A percentile compares a stretch with the other conserved stretches of the same genome.
Conservation (phyloP, 23 tunicate species). For the Ascidia mentula region DNA sequence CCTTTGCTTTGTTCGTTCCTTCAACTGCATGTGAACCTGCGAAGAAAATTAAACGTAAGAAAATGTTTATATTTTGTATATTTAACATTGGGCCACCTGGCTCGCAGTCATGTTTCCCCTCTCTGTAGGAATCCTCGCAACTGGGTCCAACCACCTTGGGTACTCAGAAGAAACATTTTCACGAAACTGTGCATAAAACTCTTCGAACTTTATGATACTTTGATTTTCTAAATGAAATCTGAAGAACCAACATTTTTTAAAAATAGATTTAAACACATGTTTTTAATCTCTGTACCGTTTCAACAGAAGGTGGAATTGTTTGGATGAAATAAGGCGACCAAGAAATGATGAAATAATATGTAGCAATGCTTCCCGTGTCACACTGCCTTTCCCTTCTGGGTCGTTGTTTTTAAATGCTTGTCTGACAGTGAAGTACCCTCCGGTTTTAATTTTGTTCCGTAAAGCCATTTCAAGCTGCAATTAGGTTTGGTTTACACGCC, state of each 20-base stretch:
- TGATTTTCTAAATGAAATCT: constrained; percentile 67
- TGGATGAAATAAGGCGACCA: constrained; percentile 68
- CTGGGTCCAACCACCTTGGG: constrained; percentile 91
- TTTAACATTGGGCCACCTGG: constrained; percentile 28
- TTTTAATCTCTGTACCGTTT: too few relatives aligned
- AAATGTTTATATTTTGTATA: not conserved
- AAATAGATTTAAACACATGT: too few relatives aligned
- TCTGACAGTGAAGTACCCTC: constrained; percentile 70
- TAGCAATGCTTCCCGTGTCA: constrained; percentile 80
- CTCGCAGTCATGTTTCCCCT: constrained; percentile 68
- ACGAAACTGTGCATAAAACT: constrained; percentile 77
- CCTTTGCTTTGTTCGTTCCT: constrained; percentile 85
- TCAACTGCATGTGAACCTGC: constrained; percentile 84
- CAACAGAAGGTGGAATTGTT: constrained; percentile 66
- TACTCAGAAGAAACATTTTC: constrained; percentile 72
- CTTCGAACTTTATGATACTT: constrained; percentile 69
- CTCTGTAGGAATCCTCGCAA: constrained; percentile 71
- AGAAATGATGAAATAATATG: constrained; percentile 69
- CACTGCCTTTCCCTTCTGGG: constrained; percentile 88
- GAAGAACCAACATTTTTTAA: too few relatives aligned
- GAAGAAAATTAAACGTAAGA: not conserved
- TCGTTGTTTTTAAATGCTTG: constrained; percentile 96
- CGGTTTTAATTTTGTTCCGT: constrained; percentile 66
- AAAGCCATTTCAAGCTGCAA: constrained; percentile 53
- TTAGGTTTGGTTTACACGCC: not conserved